phyloP scores from a whole-genome alignment of 2,888 invertebrate species.

The Troides aeacus region DNA sequence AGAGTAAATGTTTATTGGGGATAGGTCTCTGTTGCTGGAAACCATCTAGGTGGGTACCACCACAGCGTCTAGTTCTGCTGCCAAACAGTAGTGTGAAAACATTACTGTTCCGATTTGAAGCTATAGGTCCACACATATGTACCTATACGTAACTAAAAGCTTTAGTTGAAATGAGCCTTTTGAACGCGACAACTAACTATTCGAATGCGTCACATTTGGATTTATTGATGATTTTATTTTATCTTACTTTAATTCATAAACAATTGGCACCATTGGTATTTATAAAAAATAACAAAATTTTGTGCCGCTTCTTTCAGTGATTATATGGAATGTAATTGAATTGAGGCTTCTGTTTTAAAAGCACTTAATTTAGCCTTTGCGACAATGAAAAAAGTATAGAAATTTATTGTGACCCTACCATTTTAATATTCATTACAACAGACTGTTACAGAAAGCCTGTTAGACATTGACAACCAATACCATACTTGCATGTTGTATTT shows the following conservation, averaged over 20 bases:
- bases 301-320: slow-evolving; percentile 22
- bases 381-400: neutral
- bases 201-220: neutral
- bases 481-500: neutral
- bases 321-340: slow-evolving; percentile 2
- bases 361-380: neutral
- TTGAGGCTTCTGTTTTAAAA: neutral
- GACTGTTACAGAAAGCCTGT: neutral
- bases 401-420: neutral
- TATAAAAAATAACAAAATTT: slow-evolving; percentile 32
- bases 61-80: too few species aligned
- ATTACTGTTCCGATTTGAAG: neutral
- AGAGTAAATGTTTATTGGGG: too few species aligned
- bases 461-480: neutral
- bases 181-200: neutral
- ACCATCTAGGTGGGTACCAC: too few species aligned
- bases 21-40: too few species aligned
- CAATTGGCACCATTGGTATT: slow-evolving; percentile 33
- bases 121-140: neutral
- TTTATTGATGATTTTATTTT: slow-evolving; percentile 10
- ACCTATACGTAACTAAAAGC: neutral
- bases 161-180: neutral
- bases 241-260: slow-evolving; percentile 26
- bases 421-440: neutral
- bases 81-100: too few species aligned